These are phyloP conservation scores for Cirrhinus molitorella DNA, from an alignment of 2,797 vertebrate genomes.

Conservation along the genomic window DNA sequence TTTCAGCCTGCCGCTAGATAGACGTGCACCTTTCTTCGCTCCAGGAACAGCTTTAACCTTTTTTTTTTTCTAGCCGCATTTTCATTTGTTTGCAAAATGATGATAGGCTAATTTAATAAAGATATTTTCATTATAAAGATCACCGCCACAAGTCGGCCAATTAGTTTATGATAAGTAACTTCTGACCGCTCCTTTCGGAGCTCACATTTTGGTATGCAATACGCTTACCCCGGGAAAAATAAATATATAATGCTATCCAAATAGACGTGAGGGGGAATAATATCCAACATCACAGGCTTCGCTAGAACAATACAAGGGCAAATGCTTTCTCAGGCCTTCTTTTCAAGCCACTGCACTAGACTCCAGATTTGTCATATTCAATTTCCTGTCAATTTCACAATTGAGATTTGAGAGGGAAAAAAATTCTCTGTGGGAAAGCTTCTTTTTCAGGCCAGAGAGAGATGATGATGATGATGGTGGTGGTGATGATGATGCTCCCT, in stretches of 20 bases:
- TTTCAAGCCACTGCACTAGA: constrained; percentile 75
- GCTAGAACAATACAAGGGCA: constrained; percentile 75
- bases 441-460: constrained; percentile 53
- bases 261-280: constrained; percentile 84
- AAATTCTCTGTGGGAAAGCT: constrained; percentile 57
- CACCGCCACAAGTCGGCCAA: constrained; percentile 49
- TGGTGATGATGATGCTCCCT: constrained; percentile 47
- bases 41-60: constrained; percentile 23
- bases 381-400: constrained; percentile 82
- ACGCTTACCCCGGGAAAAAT: constrained; percentile 73
- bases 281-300: constrained; percentile 77
- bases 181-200: constrained; percentile 65
- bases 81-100: constrained; percentile 28
- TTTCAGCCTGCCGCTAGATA: constrained; percentile 68
- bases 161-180: constrained; percentile 66
- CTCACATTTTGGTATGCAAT: constrained; percentile 79
- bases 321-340: constrained; percentile 73
- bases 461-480: background rate
- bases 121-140: constrained; percentile 58
- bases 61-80: background rate
- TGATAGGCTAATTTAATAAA: constrained; percentile 54
- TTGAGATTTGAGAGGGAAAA: constrained; percentile 73
- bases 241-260: constrained; percentile 77
- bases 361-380: constrained; percentile 80
- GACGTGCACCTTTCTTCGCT: constrained; percentile 14